Evolutionary conservation across 2,888 invertebrate genomes (phyloP).

Genomic region (Drosophila meridionalis): DNA sequence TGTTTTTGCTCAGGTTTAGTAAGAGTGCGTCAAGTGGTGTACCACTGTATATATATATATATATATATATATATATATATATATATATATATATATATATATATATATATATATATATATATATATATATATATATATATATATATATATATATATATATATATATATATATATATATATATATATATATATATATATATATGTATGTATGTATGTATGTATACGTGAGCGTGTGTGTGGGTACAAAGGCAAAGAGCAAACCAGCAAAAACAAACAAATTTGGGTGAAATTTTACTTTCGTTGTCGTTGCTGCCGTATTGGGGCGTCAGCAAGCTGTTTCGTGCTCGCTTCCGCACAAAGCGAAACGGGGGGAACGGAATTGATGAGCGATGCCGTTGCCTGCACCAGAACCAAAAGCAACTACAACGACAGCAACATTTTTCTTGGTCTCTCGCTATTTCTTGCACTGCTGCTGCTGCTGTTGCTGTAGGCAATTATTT

Average conservation of each 20-base stretch:
- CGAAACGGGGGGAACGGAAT: conserved; percentile 33
- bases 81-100: not conserved
- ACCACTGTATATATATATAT: no score
- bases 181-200: no score
- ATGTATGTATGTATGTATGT: not conserved
- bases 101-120: not conserved
- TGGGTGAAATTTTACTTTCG: conserved; percentile 80
- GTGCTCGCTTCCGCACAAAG: conserved; percentile 43
- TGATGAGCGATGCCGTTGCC: conserved; percentile 36
- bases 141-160: no score
- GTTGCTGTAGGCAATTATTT: conserved; percentile 37
- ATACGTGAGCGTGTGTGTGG: not conserved
- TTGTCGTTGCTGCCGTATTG: conserved; percentile 55
- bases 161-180: no score
- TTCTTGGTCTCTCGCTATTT: conserved; percentile 27
- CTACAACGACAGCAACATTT: conserved; percentile 32
- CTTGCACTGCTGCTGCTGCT: conserved; percentile 31
- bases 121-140: not conserved
- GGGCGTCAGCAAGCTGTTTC: conserved; percentile 61
- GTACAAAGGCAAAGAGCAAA: conserved; percentile 41
- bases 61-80: not conserved
- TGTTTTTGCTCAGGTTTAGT: conserved; percentile 58
- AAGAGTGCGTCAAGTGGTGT: conserved; percentile 32
- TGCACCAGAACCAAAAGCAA: conserved; percentile 41
- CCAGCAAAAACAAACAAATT: conserved; percentile 67